Evolutionary conservation across 2,888 invertebrate species (phyloP).

Genomic region (Cataglyphis altisquamis): DNA sequence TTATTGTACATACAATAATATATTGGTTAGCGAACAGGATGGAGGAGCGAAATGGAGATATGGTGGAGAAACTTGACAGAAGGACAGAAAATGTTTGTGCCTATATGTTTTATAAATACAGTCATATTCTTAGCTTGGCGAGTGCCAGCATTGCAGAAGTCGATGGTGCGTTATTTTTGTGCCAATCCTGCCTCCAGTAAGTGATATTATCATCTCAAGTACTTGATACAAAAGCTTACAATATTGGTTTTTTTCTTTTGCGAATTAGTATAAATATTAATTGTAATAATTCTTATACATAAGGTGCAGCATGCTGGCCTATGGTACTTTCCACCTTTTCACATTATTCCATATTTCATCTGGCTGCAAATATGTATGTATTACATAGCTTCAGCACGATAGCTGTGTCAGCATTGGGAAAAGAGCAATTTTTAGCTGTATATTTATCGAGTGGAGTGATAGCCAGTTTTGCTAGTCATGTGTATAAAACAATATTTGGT

Average conservation of each 20-base stretch:
- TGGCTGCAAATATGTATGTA: constrained; percentile 98
- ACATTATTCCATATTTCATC: constrained; percentile 94
- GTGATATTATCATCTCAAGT: constrained; percentile 78
- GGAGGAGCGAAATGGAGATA: constrained; percentile 82
- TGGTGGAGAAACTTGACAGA: constrained; percentile 92
- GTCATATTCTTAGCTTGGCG: constrained; percentile 95
- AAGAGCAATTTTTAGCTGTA: constrained; percentile 96
- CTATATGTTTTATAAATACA: constrained; percentile 92
- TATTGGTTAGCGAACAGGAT: constrained; percentile 78
- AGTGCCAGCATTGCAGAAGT: constrained; percentile 90
- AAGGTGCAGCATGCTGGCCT: constrained; percentile 93
- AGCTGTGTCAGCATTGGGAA: constrained; percentile 92
- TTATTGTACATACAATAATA: constrained; percentile 38
- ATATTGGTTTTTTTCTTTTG: not conserved
- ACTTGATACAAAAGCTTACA: not conserved
- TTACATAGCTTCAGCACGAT: constrained; percentile 93
- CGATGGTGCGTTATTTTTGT: constrained; percentile 95
- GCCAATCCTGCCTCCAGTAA: constrained; percentile 93
- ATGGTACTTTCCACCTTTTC: constrained; percentile 98
- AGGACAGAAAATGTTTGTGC: constrained; percentile 93
- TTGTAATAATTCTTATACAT: constrained; percentile 77
- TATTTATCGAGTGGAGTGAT: constrained; percentile 96
- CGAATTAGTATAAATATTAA: constrained; percentile 20
- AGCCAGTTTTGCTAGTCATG: constrained; percentile 94
- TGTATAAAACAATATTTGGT: constrained; percentile 91